These are phyloP conservation scores for Melieria crassipennis DNA, from an alignment of 2,888 invertebrate species.

Conservation along the genomic window DNA sequence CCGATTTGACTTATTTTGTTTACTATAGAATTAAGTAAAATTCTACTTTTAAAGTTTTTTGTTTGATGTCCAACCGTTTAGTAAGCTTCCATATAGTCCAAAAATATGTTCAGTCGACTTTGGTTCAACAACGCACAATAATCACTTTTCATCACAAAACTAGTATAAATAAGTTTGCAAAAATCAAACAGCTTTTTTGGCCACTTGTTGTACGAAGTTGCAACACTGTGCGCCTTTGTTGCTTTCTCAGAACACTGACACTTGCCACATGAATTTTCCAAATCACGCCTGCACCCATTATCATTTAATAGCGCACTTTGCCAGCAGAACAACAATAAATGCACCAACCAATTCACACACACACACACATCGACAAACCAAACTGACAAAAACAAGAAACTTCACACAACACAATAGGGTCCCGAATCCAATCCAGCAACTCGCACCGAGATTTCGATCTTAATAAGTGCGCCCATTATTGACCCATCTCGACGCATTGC, in stretches of 20 bases:
- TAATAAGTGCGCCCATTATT: conserved; percentile 55
- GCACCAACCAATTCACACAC: background rate
- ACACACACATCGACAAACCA: background rate
- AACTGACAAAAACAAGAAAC: background rate
- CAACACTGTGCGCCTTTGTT: conserved; percentile 1
- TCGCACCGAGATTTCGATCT: conserved; percentile 44
- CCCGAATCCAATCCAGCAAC: conserved; percentile 37
- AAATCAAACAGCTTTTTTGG: no score
- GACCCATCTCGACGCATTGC: conserved; percentile 16
- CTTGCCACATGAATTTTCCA: conserved; percentile 29
- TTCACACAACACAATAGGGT: background rate
- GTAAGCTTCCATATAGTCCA: no score
- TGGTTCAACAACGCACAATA: no score
- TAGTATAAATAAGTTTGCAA: no score
- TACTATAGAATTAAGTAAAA: no score
- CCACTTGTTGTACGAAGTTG: no score
- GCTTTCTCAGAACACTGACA: background rate
- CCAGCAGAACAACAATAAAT: background rate
- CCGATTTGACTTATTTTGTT: no score
- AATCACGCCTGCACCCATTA: conserved; percentile 30
- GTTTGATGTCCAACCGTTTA: no score
- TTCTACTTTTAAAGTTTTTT: no score
- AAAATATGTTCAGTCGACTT: no score
- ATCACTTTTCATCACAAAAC: no score
- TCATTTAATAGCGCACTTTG: conserved; percentile 21